phyloP scores from a whole-genome alignment of 37 sponge, comb jelly and placozoan species.

The Amphimedon queenslandica region DNA sequence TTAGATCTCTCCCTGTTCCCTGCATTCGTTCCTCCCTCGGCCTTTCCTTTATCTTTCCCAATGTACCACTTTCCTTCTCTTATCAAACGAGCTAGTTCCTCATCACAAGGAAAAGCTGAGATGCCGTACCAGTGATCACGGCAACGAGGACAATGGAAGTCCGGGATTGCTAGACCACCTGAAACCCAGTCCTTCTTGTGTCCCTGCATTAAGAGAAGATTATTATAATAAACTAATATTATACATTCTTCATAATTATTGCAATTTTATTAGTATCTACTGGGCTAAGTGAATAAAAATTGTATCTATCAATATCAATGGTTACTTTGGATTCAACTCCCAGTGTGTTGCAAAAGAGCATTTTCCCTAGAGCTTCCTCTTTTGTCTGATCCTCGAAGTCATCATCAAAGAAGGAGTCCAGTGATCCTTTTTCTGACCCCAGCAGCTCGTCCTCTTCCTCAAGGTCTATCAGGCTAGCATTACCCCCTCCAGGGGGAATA shows the following conservation, averaged over 20 bases:
- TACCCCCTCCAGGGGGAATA: too few relatives aligned
- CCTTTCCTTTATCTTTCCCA: conserved; percentile 11
- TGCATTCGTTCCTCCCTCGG: neutral
- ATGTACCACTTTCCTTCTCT: conserved; percentile 65
- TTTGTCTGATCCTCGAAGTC: conserved; percentile 34
- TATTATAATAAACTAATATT: too few relatives aligned
- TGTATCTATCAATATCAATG: too few relatives aligned
- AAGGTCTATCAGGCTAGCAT: too few relatives aligned
- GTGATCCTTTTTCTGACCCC: conserved; percentile 7
- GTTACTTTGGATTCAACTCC: conserved; percentile 63
- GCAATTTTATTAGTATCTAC: too few relatives aligned
- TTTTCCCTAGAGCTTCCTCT: conserved; percentile 32
- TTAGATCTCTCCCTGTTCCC: neutral
- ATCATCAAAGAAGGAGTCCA: conserved; percentile 60
- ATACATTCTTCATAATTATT: too few relatives aligned
- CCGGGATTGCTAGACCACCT: conserved; percentile 63
- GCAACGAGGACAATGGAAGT: conserved; percentile 80
- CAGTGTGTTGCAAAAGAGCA: conserved; percentile 61
- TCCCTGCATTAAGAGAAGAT: too few relatives aligned
- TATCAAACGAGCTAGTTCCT: conserved; percentile 64
- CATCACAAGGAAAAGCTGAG: conserved; percentile 69
- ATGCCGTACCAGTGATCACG: conserved; percentile 84
- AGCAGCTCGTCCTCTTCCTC: conserved; percentile 17
- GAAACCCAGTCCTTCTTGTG: conserved; percentile 55
- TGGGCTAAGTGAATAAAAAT: too few relatives aligned